Conservation (phyloP, 2,797 vertebrate genomes). For the Sebastes dallii region DNA sequence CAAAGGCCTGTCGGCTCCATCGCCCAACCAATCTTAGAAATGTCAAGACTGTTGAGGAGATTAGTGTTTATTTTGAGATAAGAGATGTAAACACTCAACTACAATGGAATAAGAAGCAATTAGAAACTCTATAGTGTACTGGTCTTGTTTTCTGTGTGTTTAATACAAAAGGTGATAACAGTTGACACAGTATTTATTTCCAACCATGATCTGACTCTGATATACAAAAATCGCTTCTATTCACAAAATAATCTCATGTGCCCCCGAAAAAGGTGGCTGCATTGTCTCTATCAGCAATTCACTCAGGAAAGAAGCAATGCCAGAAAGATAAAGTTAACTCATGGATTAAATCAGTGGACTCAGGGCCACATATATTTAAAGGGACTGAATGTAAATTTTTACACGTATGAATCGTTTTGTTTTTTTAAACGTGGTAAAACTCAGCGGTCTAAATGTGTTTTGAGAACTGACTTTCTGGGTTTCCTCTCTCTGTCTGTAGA, state of each 20-base stretch:
- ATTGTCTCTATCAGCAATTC: neutral
- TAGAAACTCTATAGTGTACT: neutral
- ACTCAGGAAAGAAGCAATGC: neutral
- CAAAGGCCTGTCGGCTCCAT: neutral
- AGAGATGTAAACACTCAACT: neutral
- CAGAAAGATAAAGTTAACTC: neutral
- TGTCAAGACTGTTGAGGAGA: neutral
- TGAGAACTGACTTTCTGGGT: neutral
- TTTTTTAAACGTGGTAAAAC: too few species aligned
- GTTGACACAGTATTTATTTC: too few species aligned
- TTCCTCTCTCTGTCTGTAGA: too few species aligned
- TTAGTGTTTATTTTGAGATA: neutral
- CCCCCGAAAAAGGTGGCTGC: too few species aligned
- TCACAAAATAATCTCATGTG: too few species aligned
- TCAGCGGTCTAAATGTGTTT: neutral
- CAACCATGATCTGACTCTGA: too few species aligned
- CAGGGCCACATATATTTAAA: neutral
- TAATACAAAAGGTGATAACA: neutral
- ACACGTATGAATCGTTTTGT: too few species aligned
- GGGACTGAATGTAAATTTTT: too few species aligned
- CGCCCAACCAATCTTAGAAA: neutral
- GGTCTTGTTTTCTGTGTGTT: neutral
- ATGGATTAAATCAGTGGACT: neutral
- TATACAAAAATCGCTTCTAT: too few species aligned
- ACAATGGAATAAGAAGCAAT: neutral